phyloP scores from a whole-genome alignment of 2,113 vertebrate species.

The Chaetura pelagica region DNA sequence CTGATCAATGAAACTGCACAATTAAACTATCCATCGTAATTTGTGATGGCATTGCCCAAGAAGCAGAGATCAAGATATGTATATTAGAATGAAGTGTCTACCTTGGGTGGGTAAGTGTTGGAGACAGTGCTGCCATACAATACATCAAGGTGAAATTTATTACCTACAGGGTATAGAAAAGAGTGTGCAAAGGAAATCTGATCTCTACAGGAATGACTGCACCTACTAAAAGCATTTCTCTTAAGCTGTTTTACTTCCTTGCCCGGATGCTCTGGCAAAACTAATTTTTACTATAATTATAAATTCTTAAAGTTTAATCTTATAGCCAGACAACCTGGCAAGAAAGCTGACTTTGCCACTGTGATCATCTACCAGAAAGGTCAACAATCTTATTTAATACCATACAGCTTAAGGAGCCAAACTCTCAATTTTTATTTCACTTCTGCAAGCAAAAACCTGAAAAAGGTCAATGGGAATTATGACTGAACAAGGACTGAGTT shows the following conservation, averaged over 20 bases:
- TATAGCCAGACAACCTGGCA: background rate
- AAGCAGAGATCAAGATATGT: background rate
- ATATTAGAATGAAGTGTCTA: background rate
- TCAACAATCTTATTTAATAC: background rate
- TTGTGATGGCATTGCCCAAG: background rate
- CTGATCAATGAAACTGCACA: slow-evolving; percentile 18
- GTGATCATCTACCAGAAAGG: slow-evolving; percentile 16
- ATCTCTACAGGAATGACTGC: background rate
- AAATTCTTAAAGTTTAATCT: slow-evolving; percentile 2
- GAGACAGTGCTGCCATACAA: background rate
- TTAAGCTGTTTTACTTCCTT: background rate
- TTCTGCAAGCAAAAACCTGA: background rate
- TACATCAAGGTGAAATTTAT: background rate
- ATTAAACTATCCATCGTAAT: background rate
- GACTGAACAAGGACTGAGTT: background rate
- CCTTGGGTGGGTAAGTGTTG: background rate
- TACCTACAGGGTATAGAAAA: background rate
- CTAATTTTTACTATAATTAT: slow-evolving; percentile 17
- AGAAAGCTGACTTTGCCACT: background rate
- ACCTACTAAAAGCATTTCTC: background rate
- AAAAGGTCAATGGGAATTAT: background rate
- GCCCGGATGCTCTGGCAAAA: background rate
- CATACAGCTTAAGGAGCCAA: background rate
- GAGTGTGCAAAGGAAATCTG: background rate
- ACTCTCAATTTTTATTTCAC: background rate